Evolutionary conservation across 2,113 vertebrate genomes (phyloP).

Genomic region (Delphinus delphis): DNA sequence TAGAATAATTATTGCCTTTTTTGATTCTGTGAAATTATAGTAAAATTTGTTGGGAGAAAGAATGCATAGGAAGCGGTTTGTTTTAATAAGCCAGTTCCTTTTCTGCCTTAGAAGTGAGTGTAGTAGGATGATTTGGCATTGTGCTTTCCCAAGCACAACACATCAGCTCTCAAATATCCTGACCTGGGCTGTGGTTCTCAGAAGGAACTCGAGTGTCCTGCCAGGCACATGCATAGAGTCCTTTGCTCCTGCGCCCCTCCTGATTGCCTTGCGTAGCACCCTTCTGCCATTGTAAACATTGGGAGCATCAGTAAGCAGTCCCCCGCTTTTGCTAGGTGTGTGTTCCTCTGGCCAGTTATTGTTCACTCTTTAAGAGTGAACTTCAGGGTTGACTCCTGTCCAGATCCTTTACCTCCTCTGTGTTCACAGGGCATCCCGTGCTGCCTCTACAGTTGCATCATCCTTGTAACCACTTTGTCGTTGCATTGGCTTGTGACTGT

Average conservation of each 20-base stretch:
- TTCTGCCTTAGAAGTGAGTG: not conserved
- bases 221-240: not conserved
- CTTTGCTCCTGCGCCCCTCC: not conserved
- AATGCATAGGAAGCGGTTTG: not conserved
- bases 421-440: not conserved
- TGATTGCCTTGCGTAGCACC: too few species aligned
- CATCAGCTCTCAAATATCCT: not conserved
- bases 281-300: not conserved
- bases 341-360: not conserved
- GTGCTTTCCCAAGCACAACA: not conserved
- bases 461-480: not conserved
- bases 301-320: not conserved
- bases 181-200: not conserved
- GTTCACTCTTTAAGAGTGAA: not conserved
- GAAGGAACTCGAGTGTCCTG: not conserved
- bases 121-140: not conserved
- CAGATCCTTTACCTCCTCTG: not conserved
- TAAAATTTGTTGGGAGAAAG: not conserved
- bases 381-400: not conserved
- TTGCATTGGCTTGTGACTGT: not conserved
- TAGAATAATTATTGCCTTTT: conserved; percentile 47
- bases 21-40: conserved; percentile 31
- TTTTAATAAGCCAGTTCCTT: not conserved
- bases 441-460: too few species aligned
- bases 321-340: rapidly evolving